Evolutionary conservation across 1,140 invertebrate species (phyloP).

Genomic region (Diprion similis): DNA sequence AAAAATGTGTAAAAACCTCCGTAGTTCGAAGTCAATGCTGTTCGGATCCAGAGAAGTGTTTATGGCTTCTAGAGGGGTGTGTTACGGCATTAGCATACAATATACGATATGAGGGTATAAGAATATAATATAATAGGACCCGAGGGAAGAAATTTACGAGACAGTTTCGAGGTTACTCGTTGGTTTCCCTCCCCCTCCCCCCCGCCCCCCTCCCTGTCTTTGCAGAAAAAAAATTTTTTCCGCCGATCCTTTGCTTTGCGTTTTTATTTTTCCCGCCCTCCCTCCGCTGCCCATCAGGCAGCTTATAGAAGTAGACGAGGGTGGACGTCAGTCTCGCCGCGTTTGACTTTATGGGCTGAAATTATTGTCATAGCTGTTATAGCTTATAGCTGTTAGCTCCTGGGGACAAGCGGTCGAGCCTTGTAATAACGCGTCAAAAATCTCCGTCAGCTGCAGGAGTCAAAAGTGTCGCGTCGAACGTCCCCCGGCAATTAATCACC

Average conservation of each 20-base stretch:
- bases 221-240: no score
- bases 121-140: background rate
- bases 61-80: no score
- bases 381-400: background rate
- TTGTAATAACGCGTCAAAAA: slow-evolving; percentile 5
- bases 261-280: background rate
- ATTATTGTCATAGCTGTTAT: background rate
- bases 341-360: background rate
- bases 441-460: slow-evolving; percentile 1
- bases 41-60: no score
- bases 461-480: background rate
- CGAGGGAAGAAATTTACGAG: background rate
- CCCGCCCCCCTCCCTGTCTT: no score
- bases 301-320: no score
- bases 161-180: background rate
- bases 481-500: slow-evolving; percentile 6
- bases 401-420: background rate
- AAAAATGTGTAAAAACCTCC: no score
- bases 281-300: background rate
- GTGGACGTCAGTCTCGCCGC: background rate
- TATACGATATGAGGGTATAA: no score
- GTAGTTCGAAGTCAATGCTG: no score
- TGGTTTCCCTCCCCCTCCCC: background rate
- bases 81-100: no score
- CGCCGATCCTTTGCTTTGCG: no score